Evolutionary conservation across 2,888 invertebrate species (phyloP), one percentile per base, ranked within the genome.

Genomic region (Cistogaster globosa): DNA sequence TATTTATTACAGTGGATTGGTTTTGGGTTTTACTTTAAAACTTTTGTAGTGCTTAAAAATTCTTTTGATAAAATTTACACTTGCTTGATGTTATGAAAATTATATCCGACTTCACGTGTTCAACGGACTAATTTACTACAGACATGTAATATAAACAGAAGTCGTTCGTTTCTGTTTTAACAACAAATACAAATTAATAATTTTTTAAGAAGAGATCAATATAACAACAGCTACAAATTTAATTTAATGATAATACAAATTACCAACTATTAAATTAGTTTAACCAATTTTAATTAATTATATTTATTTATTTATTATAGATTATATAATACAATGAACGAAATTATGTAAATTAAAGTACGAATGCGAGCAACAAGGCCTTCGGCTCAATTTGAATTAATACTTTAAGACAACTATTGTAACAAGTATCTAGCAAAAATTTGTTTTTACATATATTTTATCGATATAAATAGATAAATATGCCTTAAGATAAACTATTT

Each of bases 1-100:
- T 68, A 67, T 74, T 87, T 86, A 82, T 86, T 89, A 89, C 88
- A 88, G 88, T 89, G 89, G 87, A 87, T 88, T 88, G 60, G 78
- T 78, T 78, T 78, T 63, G 87, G 86, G 84, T 79, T 87, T 87
- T 87, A 86, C 87, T 87, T 88, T 86, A 79, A 87, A 88, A 87
- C 84, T 84, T 80, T 79, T 36, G 57, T 26, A 74, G 71, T 55
- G 63, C 48, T 71, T 14, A 60, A 60, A 68, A 32, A 57, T 55
- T 53, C 65, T 26, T 55, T 53, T 38, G 36, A 45, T 45, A 63
- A 7, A 69, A 55, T 81, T 75, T 69, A 76, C 69, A 82, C 58
- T 57, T 71, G 63, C 12, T 71, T 53, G 16, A 14, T 20, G 22
- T 51, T 53, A 80, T 68, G 55, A 42, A 42, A 36, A 51, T 58